Conservation (phyloP, 2,113 vertebrate species). For the Felis chaus region DNA sequence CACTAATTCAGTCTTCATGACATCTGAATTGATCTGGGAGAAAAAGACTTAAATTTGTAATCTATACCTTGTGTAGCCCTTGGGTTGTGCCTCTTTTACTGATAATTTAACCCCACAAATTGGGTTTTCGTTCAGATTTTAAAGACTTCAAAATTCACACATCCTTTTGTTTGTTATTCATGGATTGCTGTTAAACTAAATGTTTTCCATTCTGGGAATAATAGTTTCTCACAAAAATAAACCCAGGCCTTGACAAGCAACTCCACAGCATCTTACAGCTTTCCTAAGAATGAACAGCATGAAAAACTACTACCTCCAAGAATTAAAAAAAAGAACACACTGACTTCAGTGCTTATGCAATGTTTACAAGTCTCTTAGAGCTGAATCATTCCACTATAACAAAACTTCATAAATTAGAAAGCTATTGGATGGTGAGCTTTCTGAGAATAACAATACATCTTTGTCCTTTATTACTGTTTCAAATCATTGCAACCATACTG, state of each 20-base stretch:
- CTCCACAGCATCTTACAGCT: slow-evolving; percentile 71
- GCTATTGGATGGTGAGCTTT: slow-evolving; percentile 65
- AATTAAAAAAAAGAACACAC: slow-evolving; percentile 55
- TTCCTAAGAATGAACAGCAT: slow-evolving; percentile 62
- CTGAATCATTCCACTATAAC: slow-evolving; percentile 72
- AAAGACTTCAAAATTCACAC: slow-evolving; percentile 81
- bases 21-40: background rate
- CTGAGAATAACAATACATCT: slow-evolving; percentile 57
- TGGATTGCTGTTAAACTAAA: slow-evolving; percentile 84
- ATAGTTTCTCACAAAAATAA: slow-evolving; percentile 84
- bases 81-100: background rate
- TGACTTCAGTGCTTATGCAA: slow-evolving; percentile 65
- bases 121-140: slow-evolving; percentile 72
- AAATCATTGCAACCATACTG: slow-evolving; percentile 22
- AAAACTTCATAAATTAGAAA: slow-evolving; percentile 80
- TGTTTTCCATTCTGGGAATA: slow-evolving; percentile 86
- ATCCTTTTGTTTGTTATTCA: slow-evolving; percentile 83
- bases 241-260: slow-evolving; percentile 82
- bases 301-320: slow-evolving; percentile 71
- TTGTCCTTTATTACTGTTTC: slow-evolving; percentile 61
- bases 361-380: slow-evolving; percentile 77
- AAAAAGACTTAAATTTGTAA: background rate
- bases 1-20: background rate
- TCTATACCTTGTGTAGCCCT: background rate
- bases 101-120: slow-evolving; percentile 52